Evolutionary conservation across 2,888 invertebrate genomes (phyloP), one percentile per base, ranked within the genome.

Genomic region (Phortica okadai): DNA sequence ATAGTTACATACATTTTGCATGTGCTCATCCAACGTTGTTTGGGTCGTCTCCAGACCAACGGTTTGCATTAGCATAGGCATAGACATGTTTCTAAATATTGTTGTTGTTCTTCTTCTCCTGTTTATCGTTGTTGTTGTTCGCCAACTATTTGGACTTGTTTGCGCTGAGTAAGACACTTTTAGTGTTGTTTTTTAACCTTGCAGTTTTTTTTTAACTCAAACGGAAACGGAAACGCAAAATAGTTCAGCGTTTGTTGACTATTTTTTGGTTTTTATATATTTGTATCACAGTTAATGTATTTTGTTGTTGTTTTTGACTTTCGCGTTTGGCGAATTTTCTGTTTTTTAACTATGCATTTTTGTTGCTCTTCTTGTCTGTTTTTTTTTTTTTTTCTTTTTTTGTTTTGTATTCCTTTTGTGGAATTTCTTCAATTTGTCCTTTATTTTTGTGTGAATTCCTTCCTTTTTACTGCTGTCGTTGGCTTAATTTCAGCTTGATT

Each of bases 1-100:
- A 76, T 83, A 87, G 80, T 89, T 90, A 90, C 90, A 83, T 84
- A 90, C 90, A 83, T 84, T 87, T 83, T 90, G 82, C 75, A 83
- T 86, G 79, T 89, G 88, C 69, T 90, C 89, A 70, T 90, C 90
- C 81, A 84, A 74, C 72, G 80, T 73, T 73, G 77, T 75, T 73
- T 76, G 74, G 67, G 81, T 83, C 25, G 87, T 75, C 75, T 90
- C 89, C 83, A 88, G 76, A 56, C 45, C 54, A 33, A 10, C 62
- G 83, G 84, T 42, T 82, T 86, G 54, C 77, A 90, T 77, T 69
- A 90, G 75, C 84, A 88, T 86, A 72, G 90, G 88, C 58, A 88
- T 88, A 56, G 90, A 90, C 90, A 90, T 90, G 45, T 76, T 75
- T 74, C 58, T 25, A 25, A 66, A 45, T 58, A 8, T n/a, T 70